phyloP scores from a whole-genome alignment of 2,888 invertebrate genomes.

The Cataglyphis livida region DNA sequence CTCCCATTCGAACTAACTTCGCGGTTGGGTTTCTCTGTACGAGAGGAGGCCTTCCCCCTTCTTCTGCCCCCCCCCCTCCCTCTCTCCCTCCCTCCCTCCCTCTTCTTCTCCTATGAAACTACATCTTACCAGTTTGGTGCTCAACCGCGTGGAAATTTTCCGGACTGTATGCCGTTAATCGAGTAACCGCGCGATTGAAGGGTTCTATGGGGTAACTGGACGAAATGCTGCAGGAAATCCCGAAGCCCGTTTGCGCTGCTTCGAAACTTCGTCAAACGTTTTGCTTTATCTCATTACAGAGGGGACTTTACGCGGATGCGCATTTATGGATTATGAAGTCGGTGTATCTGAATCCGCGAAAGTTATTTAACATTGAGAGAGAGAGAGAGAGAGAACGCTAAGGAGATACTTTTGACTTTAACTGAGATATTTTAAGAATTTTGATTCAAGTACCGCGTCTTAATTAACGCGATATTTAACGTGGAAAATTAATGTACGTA shows the following conservation, averaged over 20 bases:
- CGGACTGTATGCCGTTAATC: constrained; percentile 44
- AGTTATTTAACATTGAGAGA: not conserved
- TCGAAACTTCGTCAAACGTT: constrained; percentile 28
- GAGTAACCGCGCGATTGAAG: constrained; percentile 47
- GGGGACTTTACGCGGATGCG: not conserved
- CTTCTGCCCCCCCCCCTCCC: not conserved
- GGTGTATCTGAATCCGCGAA: not conserved
- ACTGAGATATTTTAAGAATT: not conserved
- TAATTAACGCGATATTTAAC: not conserved
- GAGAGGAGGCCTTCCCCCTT: not conserved
- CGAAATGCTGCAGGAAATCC: constrained; percentile 14
- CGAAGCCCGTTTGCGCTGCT: constrained; percentile 7
- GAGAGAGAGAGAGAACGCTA: too few relatives aligned
- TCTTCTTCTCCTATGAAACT: constrained; percentile 6
- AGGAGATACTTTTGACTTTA: not conserved
- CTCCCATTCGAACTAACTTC: constrained; percentile 37
- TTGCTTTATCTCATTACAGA: constrained; percentile 1
- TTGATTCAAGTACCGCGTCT: not conserved
- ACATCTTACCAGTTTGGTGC: constrained; percentile 62
- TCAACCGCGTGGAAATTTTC: constrained; percentile 49
- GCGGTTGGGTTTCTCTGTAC: constrained; percentile 7
- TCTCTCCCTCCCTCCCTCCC: not conserved
- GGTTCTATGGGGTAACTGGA: constrained; percentile 30
- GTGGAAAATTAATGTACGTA: not conserved
- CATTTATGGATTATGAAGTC: not conserved